These are phyloP conservation scores for Nothocercus julius DNA, from an alignment of 2,113 vertebrate species.

Conservation along the genomic window DNA sequence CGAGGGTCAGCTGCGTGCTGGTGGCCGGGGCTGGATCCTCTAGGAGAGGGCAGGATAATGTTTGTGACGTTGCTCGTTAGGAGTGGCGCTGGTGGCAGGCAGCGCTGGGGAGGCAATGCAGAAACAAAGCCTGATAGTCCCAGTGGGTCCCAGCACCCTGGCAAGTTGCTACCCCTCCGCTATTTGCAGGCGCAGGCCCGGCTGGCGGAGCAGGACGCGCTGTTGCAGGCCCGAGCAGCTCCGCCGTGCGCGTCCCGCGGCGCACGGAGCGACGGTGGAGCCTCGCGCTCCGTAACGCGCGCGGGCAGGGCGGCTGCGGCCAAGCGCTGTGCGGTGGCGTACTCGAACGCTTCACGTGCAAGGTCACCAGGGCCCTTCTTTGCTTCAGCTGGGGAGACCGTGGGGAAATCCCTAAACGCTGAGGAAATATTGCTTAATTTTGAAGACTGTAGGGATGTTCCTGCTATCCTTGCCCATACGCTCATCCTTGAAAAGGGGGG, in stretches of 20 bases:
- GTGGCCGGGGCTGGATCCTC: neutral
- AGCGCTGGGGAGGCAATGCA: neutral
- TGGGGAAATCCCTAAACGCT: neutral
- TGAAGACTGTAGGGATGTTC: neutral
- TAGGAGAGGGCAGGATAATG: neutral
- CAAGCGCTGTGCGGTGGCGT: neutral
- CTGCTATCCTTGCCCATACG: neutral
- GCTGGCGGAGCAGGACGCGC: neutral
- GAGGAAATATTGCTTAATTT: neutral
- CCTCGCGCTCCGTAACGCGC: neutral
- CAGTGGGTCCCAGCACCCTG: neutral
- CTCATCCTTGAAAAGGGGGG: neutral
- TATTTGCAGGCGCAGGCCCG: neutral
- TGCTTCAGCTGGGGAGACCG: neutral
- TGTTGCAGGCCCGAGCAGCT: neutral
- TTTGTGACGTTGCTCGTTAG: neutral
- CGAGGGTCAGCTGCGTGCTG: neutral
- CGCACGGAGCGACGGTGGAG: neutral
- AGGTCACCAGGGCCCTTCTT: fast-evolving
- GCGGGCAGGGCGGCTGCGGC: neutral
- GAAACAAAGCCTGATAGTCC: neutral
- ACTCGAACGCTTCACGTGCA: neutral
- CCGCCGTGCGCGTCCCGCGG: neutral
- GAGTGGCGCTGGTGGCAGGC: neutral
- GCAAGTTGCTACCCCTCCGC: neutral